Base-by-base conservation (phyloP, 2,113 vertebrate species). In the Lepisosteus oculatus region DNA sequence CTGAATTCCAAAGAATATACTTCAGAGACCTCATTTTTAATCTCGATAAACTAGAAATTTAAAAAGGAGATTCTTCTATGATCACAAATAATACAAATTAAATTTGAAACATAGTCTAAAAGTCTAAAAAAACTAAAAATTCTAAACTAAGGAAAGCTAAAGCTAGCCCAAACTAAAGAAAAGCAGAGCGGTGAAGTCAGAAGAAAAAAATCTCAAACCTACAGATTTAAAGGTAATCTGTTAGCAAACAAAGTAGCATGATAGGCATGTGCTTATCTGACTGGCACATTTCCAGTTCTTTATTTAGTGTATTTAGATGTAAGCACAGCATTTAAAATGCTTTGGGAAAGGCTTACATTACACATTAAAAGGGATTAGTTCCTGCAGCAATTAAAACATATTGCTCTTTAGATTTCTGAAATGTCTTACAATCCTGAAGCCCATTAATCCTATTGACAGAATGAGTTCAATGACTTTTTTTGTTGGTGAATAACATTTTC, bases 341-440 rank as follows among this genome's bases (percentile, higher is more conserved):
- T 75, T 74, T 79, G 43, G 69, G 73, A 78, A 29, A 76, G 3
- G 67, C 61, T 2, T 71, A 47, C 73, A 54, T 73, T 42, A 66
- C 65, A 17, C 67, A 68, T 68, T 70, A 72, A 73, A 77, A 43
- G 67, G 57, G 82, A n/a, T 57, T 74, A 68, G 64, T 4, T 61
- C 69, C 62, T 73, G 17, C 55, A 76, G 54, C 55, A 72, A 77
- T 74, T 73, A 77, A 77, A 68, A 65, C 67, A 13, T 55, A 61
- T 71, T 70, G 70, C 51, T 65, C 9, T 71, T 66, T 7, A 73
- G 56, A 76, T 77, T 8, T 76, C 55, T 75, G 41, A 64, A 59
- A 57, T 78, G 13, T 69, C 78, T 42, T 68, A 69, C 44, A 59
- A 9, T 62, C 57, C 56, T 69, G 17, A 62, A 6, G 67, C 56